phyloP scores from a whole-genome alignment of 1,140 invertebrate species.

The Cydia pomonella region DNA sequence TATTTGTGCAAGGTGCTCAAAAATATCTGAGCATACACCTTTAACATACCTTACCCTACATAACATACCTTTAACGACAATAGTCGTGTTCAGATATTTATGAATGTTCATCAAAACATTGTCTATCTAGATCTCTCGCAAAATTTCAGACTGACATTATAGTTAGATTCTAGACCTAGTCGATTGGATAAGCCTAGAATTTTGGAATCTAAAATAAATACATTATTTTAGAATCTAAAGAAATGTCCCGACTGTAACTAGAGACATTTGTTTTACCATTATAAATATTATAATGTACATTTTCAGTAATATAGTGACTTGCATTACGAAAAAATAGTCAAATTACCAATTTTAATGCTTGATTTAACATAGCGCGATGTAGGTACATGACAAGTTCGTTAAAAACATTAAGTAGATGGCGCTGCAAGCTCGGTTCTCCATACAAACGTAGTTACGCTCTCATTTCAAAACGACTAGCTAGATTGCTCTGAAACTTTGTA shows the following conservation, averaged over 20 bases:
- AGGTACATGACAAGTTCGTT: background rate
- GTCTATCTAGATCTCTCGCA: no score
- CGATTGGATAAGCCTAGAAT: background rate
- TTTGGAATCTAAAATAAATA: background rate
- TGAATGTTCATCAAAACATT: no score
- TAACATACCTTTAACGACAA: no score
- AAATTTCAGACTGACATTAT: background rate
- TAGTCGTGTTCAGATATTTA: no score
- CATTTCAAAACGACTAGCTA: no score
- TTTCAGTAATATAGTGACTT: slow-evolving; percentile 2
- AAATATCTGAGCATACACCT: no score
- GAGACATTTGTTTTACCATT: background rate
- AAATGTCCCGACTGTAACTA: background rate
- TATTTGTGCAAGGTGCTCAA: no score
- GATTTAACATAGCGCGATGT: background rate
- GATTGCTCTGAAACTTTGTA: no score
- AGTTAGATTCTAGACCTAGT: background rate
- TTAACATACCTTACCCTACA: no score
- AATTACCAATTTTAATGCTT: no score
- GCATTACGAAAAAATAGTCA: background rate
- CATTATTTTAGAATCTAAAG: slow-evolving; percentile 1
- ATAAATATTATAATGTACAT: background rate
- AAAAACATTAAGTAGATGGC: background rate
- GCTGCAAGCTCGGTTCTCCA: no score
- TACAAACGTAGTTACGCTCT: no score